Base-by-base conservation (phyloP, 2,113 vertebrate genomes). In the Otis tarda region DNA sequence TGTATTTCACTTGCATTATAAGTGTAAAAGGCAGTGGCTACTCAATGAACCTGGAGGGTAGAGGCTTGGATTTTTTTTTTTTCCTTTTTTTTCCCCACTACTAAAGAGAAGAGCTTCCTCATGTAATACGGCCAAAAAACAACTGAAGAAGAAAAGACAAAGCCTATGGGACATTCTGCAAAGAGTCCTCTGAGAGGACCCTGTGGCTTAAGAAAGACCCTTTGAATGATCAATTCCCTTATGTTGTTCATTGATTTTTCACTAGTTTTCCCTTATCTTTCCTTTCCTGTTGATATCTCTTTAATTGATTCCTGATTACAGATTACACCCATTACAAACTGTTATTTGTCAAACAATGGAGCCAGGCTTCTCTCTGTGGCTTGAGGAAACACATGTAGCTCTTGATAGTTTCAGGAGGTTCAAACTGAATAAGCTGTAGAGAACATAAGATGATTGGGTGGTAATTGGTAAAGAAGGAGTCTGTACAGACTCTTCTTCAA, bases 291-390 rank as follows among this genome's bases (percentile, higher is more conserved):
- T 77, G 70, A 87, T 95, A 94, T 93, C 68, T 77, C 76, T 93
- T 90, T 97, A 92, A 97, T 93, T 97, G 96, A 96, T 96, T 94
- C 59, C 74, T 96, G 94, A 94, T 96, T 97, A 89, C 96, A 96
- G 94, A 94, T 96, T 96, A 94, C 95, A 94, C 89, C n/a, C 52
- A 39, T 89, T 95, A 83, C 93, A 94, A 90, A 96, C 77, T 89
- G 81, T 91, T 90, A 56, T 95, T 95, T 97, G 95, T 96, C 94
- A 96, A 53, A 91, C 77, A 90, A 52, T 73, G 87, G 12, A 91
- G 7, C 41, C 69, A 80, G 63, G 35, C 28, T 87, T 90, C 59
- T 94, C 93, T 41, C 50, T 73, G 25, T 1, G 2, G 35, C 55
- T 68, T 14, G 3, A 39, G 60, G 77, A 93, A 92, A 60, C 0